Percentiles rank a stretch among this genome's conserved stretches.
phyloP scores from a whole-genome alignment of 2,797 vertebrate genomes.

The Pseudotriccus pelzelni region DNA sequence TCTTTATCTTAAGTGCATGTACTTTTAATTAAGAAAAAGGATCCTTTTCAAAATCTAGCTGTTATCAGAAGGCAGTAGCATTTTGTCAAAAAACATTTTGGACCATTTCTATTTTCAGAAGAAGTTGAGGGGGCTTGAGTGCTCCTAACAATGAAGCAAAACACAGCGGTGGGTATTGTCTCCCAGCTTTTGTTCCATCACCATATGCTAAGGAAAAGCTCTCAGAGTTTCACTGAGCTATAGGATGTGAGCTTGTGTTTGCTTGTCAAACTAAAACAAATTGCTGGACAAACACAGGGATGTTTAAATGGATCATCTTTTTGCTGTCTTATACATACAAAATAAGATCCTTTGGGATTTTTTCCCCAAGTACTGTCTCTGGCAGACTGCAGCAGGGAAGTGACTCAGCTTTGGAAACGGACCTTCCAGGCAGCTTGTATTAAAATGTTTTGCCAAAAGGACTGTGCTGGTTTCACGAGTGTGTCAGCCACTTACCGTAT shows the following conservation, averaged over 20 bases:
- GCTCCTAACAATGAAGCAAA: background rate
- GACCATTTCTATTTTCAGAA: background rate
- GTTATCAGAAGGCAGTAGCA: background rate
- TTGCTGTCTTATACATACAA: background rate
- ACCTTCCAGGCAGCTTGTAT: constrained; percentile 38
- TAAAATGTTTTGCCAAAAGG: constrained; percentile 27
- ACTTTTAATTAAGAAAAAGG: background rate
- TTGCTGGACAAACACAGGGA: background rate
- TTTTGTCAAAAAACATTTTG: background rate
- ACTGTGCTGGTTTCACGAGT: constrained; percentile 12
- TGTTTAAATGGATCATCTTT: background rate
- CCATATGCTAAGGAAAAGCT: constrained; percentile 14
- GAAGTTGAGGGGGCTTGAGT: background rate
- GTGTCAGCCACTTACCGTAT: background rate
- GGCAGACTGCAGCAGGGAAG: background rate
- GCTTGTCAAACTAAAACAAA: constrained; percentile 34
- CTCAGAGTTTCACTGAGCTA: background rate
- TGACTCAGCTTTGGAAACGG: constrained; percentile 26
- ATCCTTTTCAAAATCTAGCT: background rate
- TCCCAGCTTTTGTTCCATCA: constrained; percentile 52
- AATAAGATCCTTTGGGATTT: background rate
- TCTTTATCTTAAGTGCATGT: background rate
- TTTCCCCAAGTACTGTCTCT: background rate
- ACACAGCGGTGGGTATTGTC: background rate
- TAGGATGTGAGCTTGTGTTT: background rate